Conservation (phyloP, 2,113 vertebrate species). For the Podiceps cristatus region DNA sequence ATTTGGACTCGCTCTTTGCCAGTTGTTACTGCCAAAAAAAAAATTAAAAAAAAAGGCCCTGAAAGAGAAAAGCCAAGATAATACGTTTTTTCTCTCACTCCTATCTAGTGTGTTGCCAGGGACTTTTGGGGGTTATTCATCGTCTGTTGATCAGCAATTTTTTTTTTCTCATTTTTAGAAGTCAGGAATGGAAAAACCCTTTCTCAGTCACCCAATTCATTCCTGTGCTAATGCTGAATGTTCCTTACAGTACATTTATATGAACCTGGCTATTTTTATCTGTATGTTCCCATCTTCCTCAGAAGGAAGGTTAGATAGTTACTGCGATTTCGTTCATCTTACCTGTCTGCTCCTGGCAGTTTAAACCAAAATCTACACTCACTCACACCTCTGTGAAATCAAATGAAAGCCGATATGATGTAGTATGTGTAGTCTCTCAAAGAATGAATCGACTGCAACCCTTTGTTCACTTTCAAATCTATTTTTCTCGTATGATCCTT, state of each 20-base stretch:
- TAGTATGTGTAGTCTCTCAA: not conserved
- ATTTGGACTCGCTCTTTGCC: not conserved
- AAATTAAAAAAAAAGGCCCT: not conserved
- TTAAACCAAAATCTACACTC: not conserved
- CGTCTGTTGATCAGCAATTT: conserved; percentile 26
- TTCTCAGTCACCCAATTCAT: not conserved
- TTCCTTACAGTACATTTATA: not conserved
- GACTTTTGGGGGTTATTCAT: conserved; percentile 37
- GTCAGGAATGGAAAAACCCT: not conserved
- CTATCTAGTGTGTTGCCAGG: conserved; percentile 57
- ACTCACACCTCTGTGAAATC: not conserved
- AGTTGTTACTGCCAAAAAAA: conserved; percentile 52
- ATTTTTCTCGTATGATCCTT: not conserved
- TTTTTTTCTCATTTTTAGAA: conserved; percentile 28
- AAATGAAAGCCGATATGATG: not conserved
- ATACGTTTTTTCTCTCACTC: not conserved
- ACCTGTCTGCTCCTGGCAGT: not conserved
- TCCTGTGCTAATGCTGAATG: not conserved
- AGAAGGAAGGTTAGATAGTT: not conserved
- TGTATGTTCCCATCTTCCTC: not conserved
- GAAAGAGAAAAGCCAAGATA: conserved; percentile 24
- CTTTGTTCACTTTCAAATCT: not conserved
- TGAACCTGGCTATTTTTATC: not conserved
- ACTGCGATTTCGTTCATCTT: not conserved
- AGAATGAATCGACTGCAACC: not conserved